Conservation (phyloP, 30 jellyfish, hydroid and myxozoan genomes). For the Catostylus mosaicus region DNA sequence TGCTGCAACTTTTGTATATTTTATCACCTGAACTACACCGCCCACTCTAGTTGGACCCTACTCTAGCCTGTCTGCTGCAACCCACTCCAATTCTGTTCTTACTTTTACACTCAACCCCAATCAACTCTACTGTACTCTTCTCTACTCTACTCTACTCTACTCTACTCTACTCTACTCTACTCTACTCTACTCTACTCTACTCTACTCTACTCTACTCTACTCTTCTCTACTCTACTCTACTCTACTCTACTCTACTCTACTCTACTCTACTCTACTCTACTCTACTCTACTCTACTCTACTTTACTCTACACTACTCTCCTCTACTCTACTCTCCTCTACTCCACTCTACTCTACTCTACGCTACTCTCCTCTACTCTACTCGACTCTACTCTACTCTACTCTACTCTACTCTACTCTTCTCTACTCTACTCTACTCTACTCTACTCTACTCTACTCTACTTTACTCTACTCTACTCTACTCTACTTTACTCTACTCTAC, state of each 20-base stretch:
- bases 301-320: background rate
- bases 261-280: background rate
- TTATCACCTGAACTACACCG: too few species aligned
- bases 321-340: background rate
- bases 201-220: too few species aligned
- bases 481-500: too few species aligned
- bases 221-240: background rate
- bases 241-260: too few species aligned
- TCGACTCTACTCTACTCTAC: too few species aligned
- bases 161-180: too few species aligned
- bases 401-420: background rate
- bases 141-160: background rate
- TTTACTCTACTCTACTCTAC: too few species aligned
- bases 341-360: too few species aligned
- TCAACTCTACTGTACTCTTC: background rate
- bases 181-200: background rate
- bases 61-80: background rate
- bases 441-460: too few species aligned
- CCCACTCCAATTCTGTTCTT: background rate
- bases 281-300: background rate
- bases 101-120: conserved; percentile 6
- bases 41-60: background rate
- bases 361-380: background rate
- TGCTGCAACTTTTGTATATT: background rate
- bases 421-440: too few species aligned